Conservation (phyloP, 2,888 invertebrate genomes). For the Dicranocentrus wangi region DNA sequence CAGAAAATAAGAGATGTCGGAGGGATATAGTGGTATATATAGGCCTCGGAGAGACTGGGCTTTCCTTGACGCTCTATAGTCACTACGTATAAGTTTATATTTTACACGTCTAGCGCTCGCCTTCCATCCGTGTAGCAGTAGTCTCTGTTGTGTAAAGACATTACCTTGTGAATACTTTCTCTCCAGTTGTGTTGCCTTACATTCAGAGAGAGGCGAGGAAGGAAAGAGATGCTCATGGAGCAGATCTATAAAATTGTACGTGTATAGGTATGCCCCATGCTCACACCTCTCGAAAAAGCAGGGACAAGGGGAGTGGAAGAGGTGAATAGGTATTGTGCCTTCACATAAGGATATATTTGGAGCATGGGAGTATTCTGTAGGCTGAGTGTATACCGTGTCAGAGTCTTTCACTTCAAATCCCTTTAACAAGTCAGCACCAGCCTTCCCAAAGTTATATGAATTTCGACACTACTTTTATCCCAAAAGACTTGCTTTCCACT, state of each 20-base stretch:
- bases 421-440: conserved; percentile 59
- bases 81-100: no score
- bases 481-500: conserved; percentile 64
- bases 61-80: no score
- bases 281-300: conserved; percentile 46
- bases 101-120: no score
- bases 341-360: no score
- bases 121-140: background rate
- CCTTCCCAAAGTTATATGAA: conserved; percentile 60
- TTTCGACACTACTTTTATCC: conserved; percentile 64
- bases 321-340: background rate
- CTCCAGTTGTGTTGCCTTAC: conserved; percentile 12
- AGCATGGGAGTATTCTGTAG: background rate
- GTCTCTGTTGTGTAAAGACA: background rate
- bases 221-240: conserved; percentile 54
- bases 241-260: background rate
- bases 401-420: conserved; percentile 51
- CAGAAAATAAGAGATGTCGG: conserved; percentile 1
- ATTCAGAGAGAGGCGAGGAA: conserved; percentile 10
- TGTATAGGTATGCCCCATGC: conserved; percentile 50
- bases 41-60: no score
- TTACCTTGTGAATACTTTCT: conserved; percentile 19
- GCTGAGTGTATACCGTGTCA: background rate
- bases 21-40: no score
- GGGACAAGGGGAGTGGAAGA: background rate